Percentiles rank a stretch among this genome's conserved stretches.
Evolutionary conservation across 2,888 invertebrate species (phyloP).

Genomic region (Trichacis sp.): DNA sequence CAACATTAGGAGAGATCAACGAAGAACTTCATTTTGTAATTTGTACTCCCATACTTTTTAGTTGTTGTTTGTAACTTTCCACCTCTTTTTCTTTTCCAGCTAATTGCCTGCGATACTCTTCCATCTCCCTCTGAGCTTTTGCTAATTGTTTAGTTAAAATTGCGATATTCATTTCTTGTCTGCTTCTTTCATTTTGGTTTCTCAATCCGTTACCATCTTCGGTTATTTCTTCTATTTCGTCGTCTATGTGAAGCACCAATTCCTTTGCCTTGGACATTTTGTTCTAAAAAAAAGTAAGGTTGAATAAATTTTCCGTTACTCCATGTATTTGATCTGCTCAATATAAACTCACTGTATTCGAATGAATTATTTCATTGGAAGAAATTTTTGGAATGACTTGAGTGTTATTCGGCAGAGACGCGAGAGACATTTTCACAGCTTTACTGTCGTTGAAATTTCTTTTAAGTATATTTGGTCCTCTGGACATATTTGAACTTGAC

Average conservation of each 20-base stretch:
- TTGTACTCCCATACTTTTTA: slow-evolving; percentile 13
- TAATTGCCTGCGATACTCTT: slow-evolving; percentile 65
- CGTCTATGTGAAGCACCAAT: slow-evolving; percentile 60
- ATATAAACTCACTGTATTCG: not conserved
- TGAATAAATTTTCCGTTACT: too few relatives aligned
- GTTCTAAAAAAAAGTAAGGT: slow-evolving; percentile 55
- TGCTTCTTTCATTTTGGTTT: slow-evolving; percentile 60
- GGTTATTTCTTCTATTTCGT: slow-evolving; percentile 63
- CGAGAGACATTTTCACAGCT: slow-evolving; percentile 58
- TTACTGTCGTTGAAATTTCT: slow-evolving; percentile 55
- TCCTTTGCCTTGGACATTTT: slow-evolving; percentile 52
- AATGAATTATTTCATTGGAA: slow-evolving; percentile 49
- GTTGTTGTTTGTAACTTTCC: slow-evolving; percentile 67
- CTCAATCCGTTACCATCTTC: slow-evolving; percentile 70
- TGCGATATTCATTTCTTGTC: slow-evolving; percentile 60
- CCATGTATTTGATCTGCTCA: too few relatives aligned
- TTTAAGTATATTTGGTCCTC: slow-evolving; percentile 65
- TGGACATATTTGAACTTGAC: slow-evolving; percentile 49
- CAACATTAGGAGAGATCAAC: too few relatives aligned
- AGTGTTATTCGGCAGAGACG: slow-evolving; percentile 55
- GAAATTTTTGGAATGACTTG: slow-evolving; percentile 51
- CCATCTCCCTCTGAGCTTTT: slow-evolving; percentile 62
- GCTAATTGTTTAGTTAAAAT: slow-evolving; percentile 64
- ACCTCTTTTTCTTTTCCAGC: slow-evolving; percentile 67
- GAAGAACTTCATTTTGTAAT: too few relatives aligned